Base-by-base conservation (phyloP, 1,140 invertebrate genomes). In the Drosophila pallidifrons region DNA sequence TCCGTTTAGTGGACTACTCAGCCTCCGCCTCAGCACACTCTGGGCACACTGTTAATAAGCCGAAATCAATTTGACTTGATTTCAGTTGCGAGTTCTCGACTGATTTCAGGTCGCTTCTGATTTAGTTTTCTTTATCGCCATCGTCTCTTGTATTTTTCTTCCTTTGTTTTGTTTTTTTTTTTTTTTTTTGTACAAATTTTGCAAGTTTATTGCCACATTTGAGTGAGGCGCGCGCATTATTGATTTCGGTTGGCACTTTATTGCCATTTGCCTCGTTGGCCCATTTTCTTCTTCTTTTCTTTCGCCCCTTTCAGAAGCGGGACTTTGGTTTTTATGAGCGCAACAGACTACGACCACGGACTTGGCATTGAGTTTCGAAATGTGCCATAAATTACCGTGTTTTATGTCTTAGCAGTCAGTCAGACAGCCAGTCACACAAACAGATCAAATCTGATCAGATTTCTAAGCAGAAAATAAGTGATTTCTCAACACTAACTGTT, bases 361-460 rank as follows among this genome's bases (percentile, higher is more conserved):
- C 45, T 32, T 59, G 64, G 47, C 65, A 16, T 72, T 79, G 49
- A 82, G 82, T 75, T 25, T 87, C 79, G 75, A 87, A 86, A 86
- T 86, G 82, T 87, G 82, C 79, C 83, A 86, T 86, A 86, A 86
- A 86, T 86, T 86, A 85, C 77, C 69, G 76, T 87, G 79, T 81
- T 86, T 86, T 88, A 82, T 86, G 82, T 73, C 67, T 86, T 86
- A 74, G 57, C 81, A 77, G 82, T 45, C 75, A 75, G 41, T 60
- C 55, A 65, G 59, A 25, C 30, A 32, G 35, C 64, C 43, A 58
- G 4, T 28, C 64, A 51, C 30, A 58, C 58, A 51, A 43, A 41
- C 52, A 41, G n/a, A 59, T 51, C 75, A 82, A 76, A 82, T 82
- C 80, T 67, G 78, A 82, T 82, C 80, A 71, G 80, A 79, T 79